A percentile compares a stretch with the other conserved stretches of the same genome.
phyloP scores from a whole-genome alignment of 2,888 invertebrate species.

The Leptinotarsa rubiginosa region DNA sequence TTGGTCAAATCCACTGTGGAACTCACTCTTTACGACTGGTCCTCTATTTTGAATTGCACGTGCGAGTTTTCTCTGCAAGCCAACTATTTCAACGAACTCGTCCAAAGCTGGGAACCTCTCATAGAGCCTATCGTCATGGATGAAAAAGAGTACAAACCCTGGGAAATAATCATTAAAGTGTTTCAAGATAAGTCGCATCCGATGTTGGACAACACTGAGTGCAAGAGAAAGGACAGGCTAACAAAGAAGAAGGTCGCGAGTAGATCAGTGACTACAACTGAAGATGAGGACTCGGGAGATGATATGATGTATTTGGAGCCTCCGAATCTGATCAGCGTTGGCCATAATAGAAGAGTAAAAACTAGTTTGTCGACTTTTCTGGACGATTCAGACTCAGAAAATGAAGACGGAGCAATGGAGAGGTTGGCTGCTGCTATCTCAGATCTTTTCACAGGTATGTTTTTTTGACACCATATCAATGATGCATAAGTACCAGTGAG shows the following conservation, averaged over 20 bases:
- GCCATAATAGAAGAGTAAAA: conserved; percentile 63
- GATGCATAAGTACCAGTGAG: too few relatives aligned
- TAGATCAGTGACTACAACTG: conserved; percentile 59
- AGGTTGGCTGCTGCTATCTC: conserved; percentile 80
- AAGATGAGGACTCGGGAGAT: conserved; percentile 64
- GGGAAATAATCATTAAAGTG: conserved; percentile 77
- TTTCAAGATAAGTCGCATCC: conserved; percentile 67
- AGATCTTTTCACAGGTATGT: conserved; percentile 80
- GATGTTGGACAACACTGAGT: conserved; percentile 57
- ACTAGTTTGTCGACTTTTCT: conserved; percentile 69
- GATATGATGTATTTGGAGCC: conserved; percentile 66
- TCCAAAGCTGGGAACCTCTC: conserved; percentile 83
- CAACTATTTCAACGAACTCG: conserved; percentile 64
- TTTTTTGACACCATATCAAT: not conserved
- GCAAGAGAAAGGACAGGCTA: conserved; percentile 50
- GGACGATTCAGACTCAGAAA: conserved; percentile 80
- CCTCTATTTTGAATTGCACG: conserved; percentile 65
- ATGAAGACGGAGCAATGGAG: conserved; percentile 77
- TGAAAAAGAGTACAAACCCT: conserved; percentile 77
- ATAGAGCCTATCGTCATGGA: conserved; percentile 79
- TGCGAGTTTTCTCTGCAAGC: conserved; percentile 67
- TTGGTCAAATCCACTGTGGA: conserved; percentile 71
- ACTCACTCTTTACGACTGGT: conserved; percentile 76
- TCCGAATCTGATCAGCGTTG: conserved; percentile 57
- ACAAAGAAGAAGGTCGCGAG: conserved; percentile 51